Evolutionary conservation across 30 jellyfish, hydroid and myxozoan species (phyloP).

Genomic region (Aurelia sp.): DNA sequence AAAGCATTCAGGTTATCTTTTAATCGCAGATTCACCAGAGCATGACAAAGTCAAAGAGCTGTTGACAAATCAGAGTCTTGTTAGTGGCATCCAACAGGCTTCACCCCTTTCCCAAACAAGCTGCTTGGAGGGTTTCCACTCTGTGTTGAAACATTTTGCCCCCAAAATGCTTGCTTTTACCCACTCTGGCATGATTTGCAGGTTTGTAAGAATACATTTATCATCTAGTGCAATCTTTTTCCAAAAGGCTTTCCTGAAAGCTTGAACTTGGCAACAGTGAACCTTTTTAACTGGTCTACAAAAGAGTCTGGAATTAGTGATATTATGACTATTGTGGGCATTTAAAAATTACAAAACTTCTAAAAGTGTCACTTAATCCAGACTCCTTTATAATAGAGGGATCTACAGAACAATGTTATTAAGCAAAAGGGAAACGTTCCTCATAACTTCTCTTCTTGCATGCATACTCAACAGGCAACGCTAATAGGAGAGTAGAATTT

Average conservation of each 20-base stretch:
- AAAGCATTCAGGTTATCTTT: background rate
- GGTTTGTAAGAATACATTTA: background rate
- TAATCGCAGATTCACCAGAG: constrained; percentile 15
- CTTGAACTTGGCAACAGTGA: background rate
- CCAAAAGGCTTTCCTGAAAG: background rate
- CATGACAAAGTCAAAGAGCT: constrained; percentile 23
- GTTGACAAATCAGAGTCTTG: constrained; percentile 4
- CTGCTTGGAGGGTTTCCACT: background rate
- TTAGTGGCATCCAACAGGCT: constrained; percentile 22
- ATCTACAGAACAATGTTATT: too few relatives aligned
- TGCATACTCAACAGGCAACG: too few relatives aligned
- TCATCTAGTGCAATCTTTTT: background rate
- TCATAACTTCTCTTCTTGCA: too few relatives aligned
- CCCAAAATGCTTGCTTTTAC: constrained; percentile 13
- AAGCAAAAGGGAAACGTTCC: too few relatives aligned
- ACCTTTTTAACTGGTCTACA: too few relatives aligned
- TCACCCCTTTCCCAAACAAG: constrained; percentile 18
- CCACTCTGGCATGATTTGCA: constrained; percentile 22
- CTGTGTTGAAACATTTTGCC: constrained; percentile 20
- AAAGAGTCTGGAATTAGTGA: too few relatives aligned
- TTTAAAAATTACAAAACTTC: too few relatives aligned
- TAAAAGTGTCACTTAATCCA: too few relatives aligned
- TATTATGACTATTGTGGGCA: too few relatives aligned
- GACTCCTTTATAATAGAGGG: too few relatives aligned
- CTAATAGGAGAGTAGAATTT: too few relatives aligned